Percentiles rank a stretch among this genome's conserved stretches.
Conservation (phyloP, 2,113 vertebrate genomes). For the Lagenorhynchus albirostris region DNA sequence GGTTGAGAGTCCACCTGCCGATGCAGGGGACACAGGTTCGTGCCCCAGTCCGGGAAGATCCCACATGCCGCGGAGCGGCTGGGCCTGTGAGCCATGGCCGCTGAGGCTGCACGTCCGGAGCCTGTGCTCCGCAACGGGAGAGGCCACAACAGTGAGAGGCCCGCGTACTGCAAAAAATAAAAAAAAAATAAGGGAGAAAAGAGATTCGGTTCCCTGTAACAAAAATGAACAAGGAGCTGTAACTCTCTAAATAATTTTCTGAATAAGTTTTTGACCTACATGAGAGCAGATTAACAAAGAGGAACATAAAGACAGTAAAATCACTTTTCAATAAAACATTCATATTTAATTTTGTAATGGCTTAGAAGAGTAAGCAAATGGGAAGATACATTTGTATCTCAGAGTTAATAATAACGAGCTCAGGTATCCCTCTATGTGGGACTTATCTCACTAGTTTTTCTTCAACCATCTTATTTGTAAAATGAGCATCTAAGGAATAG, state of each 20-base stretch:
- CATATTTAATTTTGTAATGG: background rate
- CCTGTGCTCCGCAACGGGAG: no score
- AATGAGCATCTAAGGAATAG: background rate
- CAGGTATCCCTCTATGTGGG: background rate
- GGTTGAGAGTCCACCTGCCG: no score
- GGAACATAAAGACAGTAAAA: background rate
- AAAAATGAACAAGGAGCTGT: background rate
- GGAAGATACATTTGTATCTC: background rate
- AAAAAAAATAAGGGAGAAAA: background rate
- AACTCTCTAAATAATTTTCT: background rate
- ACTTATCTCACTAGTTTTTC: background rate
- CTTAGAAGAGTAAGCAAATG: background rate
- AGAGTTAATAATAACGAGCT: background rate
- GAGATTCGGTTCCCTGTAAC: background rate
- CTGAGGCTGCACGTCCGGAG: no score
- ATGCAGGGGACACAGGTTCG: no score
- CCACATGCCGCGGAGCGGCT: no score
- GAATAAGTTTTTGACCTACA: background rate
- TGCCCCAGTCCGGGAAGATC: no score
- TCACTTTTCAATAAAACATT: background rate
- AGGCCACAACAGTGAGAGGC: no score
- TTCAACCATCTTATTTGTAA: background rate
- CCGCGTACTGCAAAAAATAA: no score
- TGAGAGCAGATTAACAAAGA: background rate
- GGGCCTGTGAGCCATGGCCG: no score